Conservation (phyloP, 1,140 invertebrate genomes). For the Diabrotica virgifera region DNA sequence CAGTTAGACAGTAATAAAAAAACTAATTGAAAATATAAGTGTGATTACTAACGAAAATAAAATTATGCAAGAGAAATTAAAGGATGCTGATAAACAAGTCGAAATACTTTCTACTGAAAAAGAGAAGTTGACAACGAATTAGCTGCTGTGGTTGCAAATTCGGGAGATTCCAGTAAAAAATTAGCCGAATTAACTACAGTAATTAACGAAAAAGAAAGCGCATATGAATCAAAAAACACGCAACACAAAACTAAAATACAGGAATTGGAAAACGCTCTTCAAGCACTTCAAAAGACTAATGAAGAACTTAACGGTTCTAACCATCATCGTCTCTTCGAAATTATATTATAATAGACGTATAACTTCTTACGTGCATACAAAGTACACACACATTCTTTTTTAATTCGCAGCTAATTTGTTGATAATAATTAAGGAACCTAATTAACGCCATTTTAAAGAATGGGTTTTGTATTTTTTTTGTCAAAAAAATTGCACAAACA, state of each 20-base stretch:
- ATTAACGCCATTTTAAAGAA: too few species aligned
- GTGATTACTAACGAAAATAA: neutral
- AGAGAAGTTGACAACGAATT: conserved; percentile 17
- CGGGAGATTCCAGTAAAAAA: conserved; percentile 13
- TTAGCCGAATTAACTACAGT: conserved; percentile 10
- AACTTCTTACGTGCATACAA: too few species aligned
- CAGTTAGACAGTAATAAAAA: neutral
- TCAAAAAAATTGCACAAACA: too few species aligned
- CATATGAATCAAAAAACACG: conserved; percentile 16
- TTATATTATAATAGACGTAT: too few species aligned
- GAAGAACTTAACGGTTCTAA: neutral
- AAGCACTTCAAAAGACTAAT: neutral
- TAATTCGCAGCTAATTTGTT: too few species aligned
- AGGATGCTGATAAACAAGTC: conserved; percentile 7
- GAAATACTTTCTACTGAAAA: conserved; percentile 13
- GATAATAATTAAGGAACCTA: too few species aligned
- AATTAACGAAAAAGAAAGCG: conserved; percentile 16
- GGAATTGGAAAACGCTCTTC: conserved; percentile 16
- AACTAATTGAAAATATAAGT: neutral
- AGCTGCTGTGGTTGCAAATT: conserved; percentile 1
- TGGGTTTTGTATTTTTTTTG: too few species aligned
- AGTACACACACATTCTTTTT: too few species aligned
- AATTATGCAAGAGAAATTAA: conserved; percentile 3
- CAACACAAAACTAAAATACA: conserved; percentile 21
- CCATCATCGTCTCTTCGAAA: too few species aligned